Percentiles rank a stretch among this genome's conserved stretches.
These are phyloP conservation scores for Pocillopora meandrina DNA, from an alignment of 92 coral and sea anemone genomes.

Conservation along the genomic window DNA sequence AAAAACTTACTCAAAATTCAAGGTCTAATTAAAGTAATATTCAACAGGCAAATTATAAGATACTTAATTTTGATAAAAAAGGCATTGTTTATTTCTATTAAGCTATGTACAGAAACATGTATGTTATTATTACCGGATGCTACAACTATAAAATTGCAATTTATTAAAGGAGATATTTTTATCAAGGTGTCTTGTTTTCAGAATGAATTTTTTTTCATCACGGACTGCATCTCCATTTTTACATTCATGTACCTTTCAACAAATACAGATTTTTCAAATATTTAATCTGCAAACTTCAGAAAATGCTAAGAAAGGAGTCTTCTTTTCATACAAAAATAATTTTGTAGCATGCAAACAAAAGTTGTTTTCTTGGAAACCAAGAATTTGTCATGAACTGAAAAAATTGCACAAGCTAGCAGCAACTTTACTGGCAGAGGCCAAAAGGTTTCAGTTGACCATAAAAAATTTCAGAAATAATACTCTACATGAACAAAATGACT, in stretches of 20 bases:
- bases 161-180: too few species aligned
- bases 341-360: neutral
- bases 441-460: too few species aligned
- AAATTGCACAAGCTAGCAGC: too few species aligned
- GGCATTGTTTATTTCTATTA: neutral
- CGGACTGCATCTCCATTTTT: too few species aligned
- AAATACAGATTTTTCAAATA: neutral
- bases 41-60: neutral
- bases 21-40: neutral
- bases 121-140: too few species aligned
- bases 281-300: neutral
- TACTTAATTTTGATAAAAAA: neutral
- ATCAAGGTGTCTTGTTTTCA: too few species aligned
- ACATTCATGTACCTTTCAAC: too few species aligned
- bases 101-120: conserved; percentile 5
- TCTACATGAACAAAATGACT: too few species aligned
- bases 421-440: too few species aligned
- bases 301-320: neutral
- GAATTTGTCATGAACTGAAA: neutral
- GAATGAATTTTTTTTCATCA: too few species aligned
- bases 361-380: neutral
- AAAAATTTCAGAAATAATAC: too few species aligned
- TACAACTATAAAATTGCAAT: too few species aligned
- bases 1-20: neutral
- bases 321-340: neutral